These are phyloP conservation scores for Adrianichthys oophorus DNA, from an alignment of 2,797 vertebrate species.

Conservation along the genomic window DNA sequence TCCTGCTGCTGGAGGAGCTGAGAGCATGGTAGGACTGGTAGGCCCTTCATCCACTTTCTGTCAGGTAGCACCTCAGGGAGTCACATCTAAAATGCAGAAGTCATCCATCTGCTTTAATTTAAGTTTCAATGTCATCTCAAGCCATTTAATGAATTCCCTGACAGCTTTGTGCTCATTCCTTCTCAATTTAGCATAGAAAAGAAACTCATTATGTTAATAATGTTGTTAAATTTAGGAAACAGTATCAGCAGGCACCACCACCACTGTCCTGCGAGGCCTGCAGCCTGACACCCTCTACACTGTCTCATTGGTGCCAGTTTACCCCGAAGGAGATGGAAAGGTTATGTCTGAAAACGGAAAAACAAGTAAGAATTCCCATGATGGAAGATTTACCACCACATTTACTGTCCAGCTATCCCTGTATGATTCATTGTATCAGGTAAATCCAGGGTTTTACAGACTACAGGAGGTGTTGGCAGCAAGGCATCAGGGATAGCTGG, in stretches of 20 bases:
- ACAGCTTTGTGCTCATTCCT: too few relatives aligned
- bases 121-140: too few relatives aligned
- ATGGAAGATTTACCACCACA: too few relatives aligned
- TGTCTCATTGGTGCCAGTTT: slow-evolving; percentile 88
- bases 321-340: slow-evolving; percentile 86
- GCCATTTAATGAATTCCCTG: too few relatives aligned
- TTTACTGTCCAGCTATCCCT: too few relatives aligned
- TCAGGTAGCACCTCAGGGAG: background rate
- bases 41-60: slow-evolving; percentile 17
- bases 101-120: too few relatives aligned
- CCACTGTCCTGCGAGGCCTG: slow-evolving; percentile 82
- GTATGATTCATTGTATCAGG: too few relatives aligned
- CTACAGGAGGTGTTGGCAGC: too few relatives aligned
- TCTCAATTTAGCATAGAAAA: background rate
- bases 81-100: too few relatives aligned
- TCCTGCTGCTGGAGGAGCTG: slow-evolving; percentile 84
- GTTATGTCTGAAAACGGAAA: slow-evolving; percentile 85
- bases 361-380: slow-evolving; percentile 83
- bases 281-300: slow-evolving; percentile 90
- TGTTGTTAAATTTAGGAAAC: slow-evolving; percentile 76
- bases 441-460: too few relatives aligned
- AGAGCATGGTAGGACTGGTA: slow-evolving; percentile 76
- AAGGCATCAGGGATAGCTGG: too few relatives aligned
- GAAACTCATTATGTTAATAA: slow-evolving; percentile 12
- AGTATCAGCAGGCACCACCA: slow-evolving; percentile 86